Evolutionary conservation across 2,888 invertebrate genomes (phyloP), one percentile per base, ranked within the genome.

Genomic region (Drosophila nr. perissopoda): DNA sequence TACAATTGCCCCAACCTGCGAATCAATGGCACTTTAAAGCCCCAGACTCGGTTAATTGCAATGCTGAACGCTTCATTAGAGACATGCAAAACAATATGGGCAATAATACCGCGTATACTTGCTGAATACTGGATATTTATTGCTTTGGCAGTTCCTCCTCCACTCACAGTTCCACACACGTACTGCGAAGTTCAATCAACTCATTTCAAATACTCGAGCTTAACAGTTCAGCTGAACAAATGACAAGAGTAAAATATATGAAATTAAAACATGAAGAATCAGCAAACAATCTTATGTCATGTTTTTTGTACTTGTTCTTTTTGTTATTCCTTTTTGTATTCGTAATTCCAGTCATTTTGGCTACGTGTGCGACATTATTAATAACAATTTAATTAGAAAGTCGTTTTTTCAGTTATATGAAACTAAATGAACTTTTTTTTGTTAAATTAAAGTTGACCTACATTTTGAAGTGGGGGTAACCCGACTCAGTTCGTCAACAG

Each of bases 31-130:
- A 64, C 63, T 58, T 60, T 48, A 40, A 57, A 42, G 62, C 45
- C 49, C 59, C 52, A 13, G 36, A 40, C 59, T 64, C 16, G 13
- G 57, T 62, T 76, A 82, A 76, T 81, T 81, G 80, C 80, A 72
- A 70, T 59, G 64, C 66, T 69, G 64, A 83, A 83, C 76, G 86
- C 71, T 87, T 85, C 88, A 87, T 85, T 85, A 85, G 81, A 82
- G 74, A 60, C 84, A 83, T 83, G 84, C 84, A 83, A 85, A 88
- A 83, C 80, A 69, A 69, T 72, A 76, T 53, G 66, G 76, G 68
- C 58, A 73, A 80, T 73, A 70, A 67, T 71, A 74, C 70, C 65
- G 72, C 64, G 62, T 58, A 61, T 25, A 60, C 77, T 52, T 18
- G 53, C 42, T n/a, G 54, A 36, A 45, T 5, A 66, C 56, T 49